Base-by-base conservation (phyloP, 2,797 vertebrate genomes). In the Notolabrus celidotus region DNA sequence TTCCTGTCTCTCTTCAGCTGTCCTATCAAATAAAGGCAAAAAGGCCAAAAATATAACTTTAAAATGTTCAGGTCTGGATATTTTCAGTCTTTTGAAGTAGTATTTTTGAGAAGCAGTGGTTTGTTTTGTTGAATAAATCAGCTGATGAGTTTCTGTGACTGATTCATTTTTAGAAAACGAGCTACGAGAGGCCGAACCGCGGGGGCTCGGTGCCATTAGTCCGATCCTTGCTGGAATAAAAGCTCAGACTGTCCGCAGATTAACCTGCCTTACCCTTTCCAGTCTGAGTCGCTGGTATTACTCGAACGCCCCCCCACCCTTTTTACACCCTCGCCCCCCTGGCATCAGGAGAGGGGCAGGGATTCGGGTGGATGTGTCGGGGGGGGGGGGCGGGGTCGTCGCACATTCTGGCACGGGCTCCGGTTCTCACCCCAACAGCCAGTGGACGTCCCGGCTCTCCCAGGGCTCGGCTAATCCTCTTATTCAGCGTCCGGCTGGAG, bases 401-500 rank as follows among this genome's bases (percentile, higher is more conserved):
- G 77, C 83, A 85, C 77, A 86, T 89, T 88, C 79, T 89, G 85
- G 85, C 81, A 16, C 49, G 67, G 83, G 77, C 80, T 66, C 67
- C 67, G n/a, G 77, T 88, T 87, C 82, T 89, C 86, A 84, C 77
- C 77, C 82, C 76, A 64, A 25, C 67, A 77, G 75, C 73, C 72
- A 59, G 77, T 75, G 67, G 85, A 83, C 74, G 71, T 77, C 83
- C 71, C 17, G 75, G 82, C 82, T 89, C 88, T 90, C 85, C 76
- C 78, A 88, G 78, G 79, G 66, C 76, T 84, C 66, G 39, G 66
- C 66, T 93, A 93, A 93, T 93, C 92, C 91, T 92, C 89, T 93
- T 91, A 92, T 84, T 88, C 80, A 88, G 59, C 43, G 62, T 80
- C 83, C 72, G 84, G 78, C 80, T 83, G 79, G 72, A 69, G 79